These are phyloP conservation scores for Drosophila sturtevanti DNA, from an alignment of 1,140 invertebrate genomes.

Conservation along the genomic window DNA sequence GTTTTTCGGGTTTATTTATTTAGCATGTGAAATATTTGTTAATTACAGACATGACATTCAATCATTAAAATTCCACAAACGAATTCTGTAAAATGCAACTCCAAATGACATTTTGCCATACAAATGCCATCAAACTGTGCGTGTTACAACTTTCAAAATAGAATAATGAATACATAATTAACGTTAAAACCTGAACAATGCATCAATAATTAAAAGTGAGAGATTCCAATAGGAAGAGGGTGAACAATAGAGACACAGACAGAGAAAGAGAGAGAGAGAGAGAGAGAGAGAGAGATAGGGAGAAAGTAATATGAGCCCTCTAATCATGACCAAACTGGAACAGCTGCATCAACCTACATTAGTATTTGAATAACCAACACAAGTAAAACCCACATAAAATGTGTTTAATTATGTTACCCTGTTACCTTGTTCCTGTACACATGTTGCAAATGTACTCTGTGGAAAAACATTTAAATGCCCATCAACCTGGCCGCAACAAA, in stretches of 20 bases:
- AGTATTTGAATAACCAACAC: background rate
- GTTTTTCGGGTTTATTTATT: no score
- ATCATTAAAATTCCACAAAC: background rate
- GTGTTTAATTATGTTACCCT: slow-evolving; percentile 6
- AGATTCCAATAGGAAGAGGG: no score
- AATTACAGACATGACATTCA: no score
- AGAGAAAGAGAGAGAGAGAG: background rate
- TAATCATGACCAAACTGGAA: background rate
- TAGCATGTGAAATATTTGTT: background rate
- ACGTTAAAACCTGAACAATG: background rate
- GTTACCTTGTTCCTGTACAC: background rate
- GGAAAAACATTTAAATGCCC: background rate
- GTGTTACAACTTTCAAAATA: background rate
- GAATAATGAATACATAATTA: slow-evolving; percentile 5
- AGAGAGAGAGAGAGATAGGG: background rate
- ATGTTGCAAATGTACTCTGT: background rate
- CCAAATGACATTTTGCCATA: background rate
- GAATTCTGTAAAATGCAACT: background rate
- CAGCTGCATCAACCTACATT: no score
- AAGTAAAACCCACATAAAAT: background rate
- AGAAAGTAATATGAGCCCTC: background rate
- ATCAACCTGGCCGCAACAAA: slow-evolving; percentile 22
- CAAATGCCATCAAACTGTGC: background rate
- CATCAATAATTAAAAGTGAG: background rate
- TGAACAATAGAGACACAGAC: no score